Evolutionary conservation across 2,888 invertebrate species (phyloP), one percentile per base, ranked within the genome.

Genomic region (Orchesella flavescens): DNA sequence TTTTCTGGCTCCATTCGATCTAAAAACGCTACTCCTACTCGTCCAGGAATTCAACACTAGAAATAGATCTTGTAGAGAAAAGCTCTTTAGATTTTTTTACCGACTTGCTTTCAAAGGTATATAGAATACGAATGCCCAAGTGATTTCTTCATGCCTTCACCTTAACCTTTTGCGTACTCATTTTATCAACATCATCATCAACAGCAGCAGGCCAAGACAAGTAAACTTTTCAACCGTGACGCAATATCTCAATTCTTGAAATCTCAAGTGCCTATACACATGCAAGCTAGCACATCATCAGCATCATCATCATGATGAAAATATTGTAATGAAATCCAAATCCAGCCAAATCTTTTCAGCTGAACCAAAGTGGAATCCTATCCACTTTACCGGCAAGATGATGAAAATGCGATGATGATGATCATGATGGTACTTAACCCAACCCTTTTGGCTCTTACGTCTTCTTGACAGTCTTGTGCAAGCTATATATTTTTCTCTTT

Each of bases 191-290:
- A 63, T 24, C 19, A 49, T 10, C 21, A 68, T 74, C 19, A 76
- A 10, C 23, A 53, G 23, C n/a, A n/a, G n/a, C 55, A 46, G 23
- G 17, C 65, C 44, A 55, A 44, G 1, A 3, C 55, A 68, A 68
- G 76, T 76, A 44, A 1, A 57, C 66, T 66, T 66, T 76, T 76
- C 76, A 66, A 68, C 57, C 53, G 43, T 75, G 75, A 75, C 65
- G 65, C 65, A 75, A 75, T 65, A 75, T 75, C 66, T 75, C 66
- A 75, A 75, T 49, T 63, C 49, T 63, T 46, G 49, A 68, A 49
- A 49, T 68, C 68, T 68, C 49, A 49, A 68, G 19, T 46, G 68
- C 21, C 21, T 49, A 68, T 49, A 21, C 53, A 49, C 68, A 68
- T 44, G 65, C 15, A 17, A 49, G 68, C 49, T 23, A 68, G 68